Conservation (phyloP, 1,140 invertebrate genomes). For the Macrosteles quadrilineatus region DNA sequence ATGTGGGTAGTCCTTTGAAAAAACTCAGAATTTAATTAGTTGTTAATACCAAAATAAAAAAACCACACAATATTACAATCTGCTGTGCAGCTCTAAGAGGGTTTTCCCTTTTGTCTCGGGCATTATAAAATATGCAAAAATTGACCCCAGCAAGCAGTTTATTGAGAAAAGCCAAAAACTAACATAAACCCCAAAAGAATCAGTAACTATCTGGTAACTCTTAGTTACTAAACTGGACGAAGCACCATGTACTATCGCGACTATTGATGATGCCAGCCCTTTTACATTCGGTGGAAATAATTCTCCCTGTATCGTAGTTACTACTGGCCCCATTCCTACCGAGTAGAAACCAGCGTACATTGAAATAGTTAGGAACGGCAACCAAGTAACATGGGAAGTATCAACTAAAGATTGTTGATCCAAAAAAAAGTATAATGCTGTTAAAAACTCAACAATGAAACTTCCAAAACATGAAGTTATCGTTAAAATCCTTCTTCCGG, state of each 20-base stretch:
- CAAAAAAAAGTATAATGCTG: slow-evolving; percentile 51
- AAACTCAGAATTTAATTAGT: no score
- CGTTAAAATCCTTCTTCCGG: slow-evolving; percentile 57
- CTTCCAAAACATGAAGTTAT: slow-evolving; percentile 55
- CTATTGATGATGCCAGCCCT: slow-evolving; percentile 55
- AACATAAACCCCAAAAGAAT: slow-evolving; percentile 63
- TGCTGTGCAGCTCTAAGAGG: slow-evolving; percentile 68
- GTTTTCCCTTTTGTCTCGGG: slow-evolving; percentile 82
- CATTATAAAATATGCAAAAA: slow-evolving; percentile 63
- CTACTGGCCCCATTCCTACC: slow-evolving; percentile 59
- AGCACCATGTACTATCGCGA: slow-evolving; percentile 50
- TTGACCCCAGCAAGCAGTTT: slow-evolving; percentile 61
- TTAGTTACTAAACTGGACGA: slow-evolving; percentile 72
- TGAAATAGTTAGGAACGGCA: slow-evolving; percentile 59
- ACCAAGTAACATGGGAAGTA: slow-evolving; percentile 50
- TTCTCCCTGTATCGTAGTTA: slow-evolving; percentile 63
- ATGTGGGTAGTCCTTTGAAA: no score
- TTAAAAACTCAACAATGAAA: slow-evolving; percentile 49
- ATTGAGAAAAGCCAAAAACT: slow-evolving; percentile 80
- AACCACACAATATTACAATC: no score
- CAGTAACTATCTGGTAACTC: slow-evolving; percentile 63
- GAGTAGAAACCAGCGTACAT: slow-evolving; percentile 60
- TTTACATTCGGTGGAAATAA: slow-evolving; percentile 64
- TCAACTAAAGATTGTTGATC: slow-evolving; percentile 50
- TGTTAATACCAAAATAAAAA: no score